These are phyloP conservation scores for Illadopsis cleaveri DNA, from an alignment of 2,113 vertebrate genomes.

Conservation along the genomic window DNA sequence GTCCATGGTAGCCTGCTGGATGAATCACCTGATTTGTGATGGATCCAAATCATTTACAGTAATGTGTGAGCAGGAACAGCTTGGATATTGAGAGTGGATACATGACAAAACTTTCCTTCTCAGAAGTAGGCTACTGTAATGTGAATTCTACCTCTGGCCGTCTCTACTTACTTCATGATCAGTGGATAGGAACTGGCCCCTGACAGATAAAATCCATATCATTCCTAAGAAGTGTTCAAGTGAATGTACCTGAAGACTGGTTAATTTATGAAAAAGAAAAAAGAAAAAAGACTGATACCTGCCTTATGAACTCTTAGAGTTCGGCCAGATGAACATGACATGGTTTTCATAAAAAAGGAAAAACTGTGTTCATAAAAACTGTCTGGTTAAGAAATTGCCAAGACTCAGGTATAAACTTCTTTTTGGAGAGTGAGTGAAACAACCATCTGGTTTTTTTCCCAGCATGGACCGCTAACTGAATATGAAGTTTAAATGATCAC, in stretches of 20 bases:
- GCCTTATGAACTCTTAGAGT: not conserved
- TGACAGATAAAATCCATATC: not conserved
- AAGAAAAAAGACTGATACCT: too few species aligned
- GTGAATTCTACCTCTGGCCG: not conserved
- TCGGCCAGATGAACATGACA: not conserved
- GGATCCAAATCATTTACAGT: not conserved
- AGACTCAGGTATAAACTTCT: not conserved
- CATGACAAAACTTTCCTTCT: not conserved
- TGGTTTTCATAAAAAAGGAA: not conserved
- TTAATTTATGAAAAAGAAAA: not conserved
- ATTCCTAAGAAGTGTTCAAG: not conserved
- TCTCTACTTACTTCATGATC: not conserved
- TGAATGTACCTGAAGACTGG: not conserved
- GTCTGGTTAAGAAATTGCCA: not conserved
- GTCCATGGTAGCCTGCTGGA: not conserved
- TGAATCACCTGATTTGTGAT: not conserved
- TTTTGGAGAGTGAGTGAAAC: not conserved
- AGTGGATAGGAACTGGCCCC: not conserved
- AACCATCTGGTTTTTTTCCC: not conserved
- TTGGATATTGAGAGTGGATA: not conserved
- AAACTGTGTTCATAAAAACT: not conserved
- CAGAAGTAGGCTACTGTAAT: not conserved
- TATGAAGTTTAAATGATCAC: not conserved
- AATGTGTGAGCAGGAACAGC: accelerated
- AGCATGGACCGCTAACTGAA: not conserved